Base-by-base conservation (phyloP, 2,113 vertebrate species). In the Catharus minimus region DNA sequence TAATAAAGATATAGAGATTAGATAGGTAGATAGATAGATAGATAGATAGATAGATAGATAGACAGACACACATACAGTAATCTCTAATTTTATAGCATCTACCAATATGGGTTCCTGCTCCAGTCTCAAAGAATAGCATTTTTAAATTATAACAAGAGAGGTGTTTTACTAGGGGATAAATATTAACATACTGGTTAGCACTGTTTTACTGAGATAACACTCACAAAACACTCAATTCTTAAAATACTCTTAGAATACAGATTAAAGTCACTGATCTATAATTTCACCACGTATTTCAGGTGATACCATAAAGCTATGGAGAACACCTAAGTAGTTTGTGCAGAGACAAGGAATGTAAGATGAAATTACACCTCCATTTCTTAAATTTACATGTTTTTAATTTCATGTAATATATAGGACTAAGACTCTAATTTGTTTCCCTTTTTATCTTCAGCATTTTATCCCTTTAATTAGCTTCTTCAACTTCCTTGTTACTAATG, bases 361-460 rank as follows among this genome's bases (percentile, higher is more conserved):
- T 43, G 22, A 75, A 90, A 58, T 46, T 57, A 82, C 5, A 82
- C 22, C 14, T 75, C 13, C 10, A 38, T 43, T 44, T 36, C 55
- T 79, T 55, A 80, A 30, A 30, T 50, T 62, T 24, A 50, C 9
- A 30, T 39, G 20, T 1, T 55, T 85, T 72, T 13, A 49, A 47
- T 77, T 65, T 72, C 5, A 4, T 24, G 27, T 46, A 18, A 76
- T 41, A 69, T 27, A 33, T 10, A 58, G 9, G 10, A 82, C 17
- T 32, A 50, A 24, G 33, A 52, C 12, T 15, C 16, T 65, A 49
- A 68, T 49, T 69, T 75, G n/a, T 55, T 71, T 49, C 58, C 16
- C 13, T 50, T 77, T 79, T 30, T 67, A 16, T 65, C 60, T 91
- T n/a, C 62, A 76, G 58, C 15, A 75, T 56, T 82, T 86, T n/a